Evolutionary conservation across 2,797 vertebrate species (phyloP).

Genomic region (Gymnoscopelus braueri): DNA sequence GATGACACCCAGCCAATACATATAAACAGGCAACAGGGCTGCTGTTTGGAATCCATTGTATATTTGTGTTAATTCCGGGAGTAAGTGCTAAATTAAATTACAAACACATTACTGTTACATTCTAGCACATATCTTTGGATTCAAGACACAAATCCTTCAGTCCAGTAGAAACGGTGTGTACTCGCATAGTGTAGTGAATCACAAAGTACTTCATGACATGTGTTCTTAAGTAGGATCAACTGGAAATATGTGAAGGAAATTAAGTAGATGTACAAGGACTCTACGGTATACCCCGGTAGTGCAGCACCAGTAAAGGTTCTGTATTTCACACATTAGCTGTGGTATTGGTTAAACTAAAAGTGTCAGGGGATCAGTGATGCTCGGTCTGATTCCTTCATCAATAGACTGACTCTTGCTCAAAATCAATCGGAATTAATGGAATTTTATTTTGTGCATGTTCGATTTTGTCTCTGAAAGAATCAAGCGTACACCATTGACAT

Average conservation of each 20-base stretch:
- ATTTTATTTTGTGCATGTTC: no score
- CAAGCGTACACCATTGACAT: neutral
- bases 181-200: no score
- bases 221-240: neutral
- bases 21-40: neutral
- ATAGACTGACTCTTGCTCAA: no score
- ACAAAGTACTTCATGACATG: neutral
- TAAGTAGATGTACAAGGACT: neutral
- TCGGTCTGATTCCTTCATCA: slow-evolving; percentile 5
- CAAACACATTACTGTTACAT: neutral
- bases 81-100: neutral
- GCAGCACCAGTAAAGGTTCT: neutral
- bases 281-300: neutral
- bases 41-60: neutral
- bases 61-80: neutral
- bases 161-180: no score
- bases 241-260: no score
- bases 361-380: slow-evolving; percentile 21
- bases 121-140: neutral
- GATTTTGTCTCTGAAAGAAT: no score
- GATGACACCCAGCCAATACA: slow-evolving; percentile 19
- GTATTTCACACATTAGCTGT: slow-evolving; percentile 6
- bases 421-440: no score
- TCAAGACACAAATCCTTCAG: no score
- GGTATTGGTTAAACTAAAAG: slow-evolving; percentile 12